Evolutionary conservation across 2,113 vertebrate species (phyloP).

Genomic region (Pedetes capensis): DNA sequence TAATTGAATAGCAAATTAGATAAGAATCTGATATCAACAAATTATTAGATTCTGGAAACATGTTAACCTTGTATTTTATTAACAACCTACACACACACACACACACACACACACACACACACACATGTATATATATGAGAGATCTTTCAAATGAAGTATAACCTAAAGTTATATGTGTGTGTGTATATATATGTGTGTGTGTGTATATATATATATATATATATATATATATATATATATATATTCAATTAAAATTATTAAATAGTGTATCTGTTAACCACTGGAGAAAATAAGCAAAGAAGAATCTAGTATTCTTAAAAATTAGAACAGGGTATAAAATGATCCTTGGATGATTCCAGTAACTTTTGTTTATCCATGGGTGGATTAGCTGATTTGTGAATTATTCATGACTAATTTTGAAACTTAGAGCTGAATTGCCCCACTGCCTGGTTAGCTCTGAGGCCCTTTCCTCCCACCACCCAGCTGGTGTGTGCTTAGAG

Average conservation of each 20-base stretch:
- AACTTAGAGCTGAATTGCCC: slow-evolving; percentile 66
- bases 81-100: neutral
- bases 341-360: slow-evolving; percentile 73
- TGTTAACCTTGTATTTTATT: neutral
- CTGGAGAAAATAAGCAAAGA: neutral
- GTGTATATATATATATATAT: too few species aligned
- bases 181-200: too few species aligned
- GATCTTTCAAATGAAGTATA: slow-evolving; percentile 3
- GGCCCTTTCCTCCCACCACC: slow-evolving; percentile 76
- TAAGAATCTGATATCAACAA: slow-evolving; percentile 15
- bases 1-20: neutral
- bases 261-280: neutral
- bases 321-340: slow-evolving; percentile 48
- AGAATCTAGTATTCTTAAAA: slow-evolving; percentile 44
- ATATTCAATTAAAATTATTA: neutral
- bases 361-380: slow-evolving; percentile 75
- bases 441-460: slow-evolving; percentile 69
- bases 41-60: neutral
- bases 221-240: too few species aligned
- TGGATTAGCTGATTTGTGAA: slow-evolving; percentile 73
- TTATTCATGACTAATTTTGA: slow-evolving; percentile 77
- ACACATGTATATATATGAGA: too few species aligned
- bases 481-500: slow-evolving; percentile 75
- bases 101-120: too few species aligned
- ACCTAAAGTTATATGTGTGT: too few species aligned